Evolutionary conservation across 2,888 invertebrate genomes (phyloP).

Genomic region (Lochmaea capreae): DNA sequence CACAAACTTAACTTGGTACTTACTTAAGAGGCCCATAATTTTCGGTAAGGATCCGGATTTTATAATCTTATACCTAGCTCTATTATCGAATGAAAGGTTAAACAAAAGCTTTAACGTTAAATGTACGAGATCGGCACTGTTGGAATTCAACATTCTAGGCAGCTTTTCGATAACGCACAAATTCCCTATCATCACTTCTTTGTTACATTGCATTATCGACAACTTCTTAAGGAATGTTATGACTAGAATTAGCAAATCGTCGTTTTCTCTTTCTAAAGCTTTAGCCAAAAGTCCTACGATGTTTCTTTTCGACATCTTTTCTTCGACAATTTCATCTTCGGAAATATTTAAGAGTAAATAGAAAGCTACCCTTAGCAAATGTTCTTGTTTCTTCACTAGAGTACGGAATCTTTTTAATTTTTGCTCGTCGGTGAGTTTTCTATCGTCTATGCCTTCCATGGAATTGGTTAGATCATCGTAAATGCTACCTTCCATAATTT

Average conservation of each 20-base stretch:
- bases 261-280: slow-evolving; percentile 89
- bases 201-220: slow-evolving; percentile 94
- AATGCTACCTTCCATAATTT: slow-evolving; percentile 66
- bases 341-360: slow-evolving; percentile 95
- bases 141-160: slow-evolving; percentile 79
- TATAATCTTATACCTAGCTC: slow-evolving; percentile 89
- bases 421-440: slow-evolving; percentile 62
- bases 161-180: slow-evolving; percentile 86
- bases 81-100: slow-evolving; percentile 95
- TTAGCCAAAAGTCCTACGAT: slow-evolving; percentile 89
- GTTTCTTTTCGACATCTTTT: slow-evolving; percentile 96
- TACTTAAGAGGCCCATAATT: slow-evolving; percentile 87
- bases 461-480: slow-evolving; percentile 70
- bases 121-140: slow-evolving; percentile 76
- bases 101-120: slow-evolving; percentile 89
- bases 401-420: slow-evolving; percentile 81
- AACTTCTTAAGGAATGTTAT: slow-evolving; percentile 95
- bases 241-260: slow-evolving; percentile 88
- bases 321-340: slow-evolving; percentile 94
- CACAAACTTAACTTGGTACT: slow-evolving; percentile 59
- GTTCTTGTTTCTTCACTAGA: slow-evolving; percentile 94
- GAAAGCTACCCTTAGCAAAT: slow-evolving; percentile 89
- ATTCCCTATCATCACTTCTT: slow-evolving; percentile 85
- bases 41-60: slow-evolving; percentile 89
- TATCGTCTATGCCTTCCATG: slow-evolving; percentile 63